Percentiles rank a stretch among this genome's conserved stretches.
Conservation (phyloP, 1,140 invertebrate genomes). For the Trinorchestia longiramus region DNA sequence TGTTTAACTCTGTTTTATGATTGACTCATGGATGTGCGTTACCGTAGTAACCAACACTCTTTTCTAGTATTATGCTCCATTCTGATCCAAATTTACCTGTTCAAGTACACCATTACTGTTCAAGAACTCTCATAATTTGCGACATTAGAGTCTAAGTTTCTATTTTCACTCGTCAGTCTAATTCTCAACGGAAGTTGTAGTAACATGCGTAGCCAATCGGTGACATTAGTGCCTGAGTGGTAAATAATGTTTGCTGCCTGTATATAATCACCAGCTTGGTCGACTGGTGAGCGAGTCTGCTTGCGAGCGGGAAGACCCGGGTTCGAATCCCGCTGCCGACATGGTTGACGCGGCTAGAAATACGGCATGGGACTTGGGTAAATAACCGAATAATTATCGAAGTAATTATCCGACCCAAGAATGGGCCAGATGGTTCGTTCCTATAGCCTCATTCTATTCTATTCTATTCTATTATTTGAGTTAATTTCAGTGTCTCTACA, state of each 20-base stretch:
- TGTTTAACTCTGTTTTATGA: background rate
- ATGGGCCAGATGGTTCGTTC: too few species aligned
- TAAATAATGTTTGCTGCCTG: background rate
- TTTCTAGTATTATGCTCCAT: background rate
- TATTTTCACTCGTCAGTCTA: background rate
- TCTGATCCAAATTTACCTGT: background rate
- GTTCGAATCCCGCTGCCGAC: too few species aligned
- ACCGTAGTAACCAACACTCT: background rate
- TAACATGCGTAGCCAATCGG: background rate
- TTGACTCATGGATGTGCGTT: background rate
- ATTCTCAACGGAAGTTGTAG: background rate
- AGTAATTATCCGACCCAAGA: too few species aligned
- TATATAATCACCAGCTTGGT: too few species aligned
- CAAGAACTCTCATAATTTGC: background rate
- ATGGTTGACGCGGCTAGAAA: too few species aligned
- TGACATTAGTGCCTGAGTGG: background rate
- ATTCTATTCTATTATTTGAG: background rate
- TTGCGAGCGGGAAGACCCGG: too few species aligned
- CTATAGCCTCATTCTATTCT: too few species aligned
- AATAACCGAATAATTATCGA: too few species aligned
- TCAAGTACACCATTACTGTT: background rate
- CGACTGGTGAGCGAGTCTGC: too few species aligned
- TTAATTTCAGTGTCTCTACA: background rate
- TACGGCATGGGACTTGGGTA: too few species aligned
- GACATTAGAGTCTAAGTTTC: background rate